Evolutionary conservation across 2,888 invertebrate species (phyloP), one percentile per base, ranked within the genome.

Genomic region (Stenchaetothrips biformis): DNA sequence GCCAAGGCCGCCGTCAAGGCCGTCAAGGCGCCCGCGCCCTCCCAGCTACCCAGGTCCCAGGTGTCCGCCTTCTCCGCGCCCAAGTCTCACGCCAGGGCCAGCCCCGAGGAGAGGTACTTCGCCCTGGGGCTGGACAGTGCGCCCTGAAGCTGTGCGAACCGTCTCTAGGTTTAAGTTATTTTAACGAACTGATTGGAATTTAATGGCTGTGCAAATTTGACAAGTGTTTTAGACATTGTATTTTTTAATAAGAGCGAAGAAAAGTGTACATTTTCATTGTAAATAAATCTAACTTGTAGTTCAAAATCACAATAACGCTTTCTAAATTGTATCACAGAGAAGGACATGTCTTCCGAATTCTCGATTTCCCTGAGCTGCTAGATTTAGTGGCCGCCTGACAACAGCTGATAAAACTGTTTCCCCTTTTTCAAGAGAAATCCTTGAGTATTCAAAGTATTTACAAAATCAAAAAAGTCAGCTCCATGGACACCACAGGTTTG

Each of bases 341-440:
- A 53, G 0, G 37, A 37, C 1, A 37, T 37, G 4, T 37, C 37
- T 74, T 25, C 8, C 11, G 7, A 25, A 74, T 8, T 25, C 7
- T 16, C 1, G 53, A 13, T 53, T 11, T 53, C 13, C 18, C 11
- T 25, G 67, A 25, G 25, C 21, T 59, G 13, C 13, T 21, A 37
- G n/a, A 78, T 37, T 37, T 37, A 77, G 21, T 77, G 82, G 48
- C 81, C 83, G 78, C 83, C 87, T 80, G 88, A 87, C 82, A 89
- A 87, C 81, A 92, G 88, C 87, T 94, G 92, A 85, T 94, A 95
- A 79, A 91, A 88, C 85, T 92, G 91, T 21, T 91, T 90, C 0
- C 92, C 94, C 87, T 94, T 95, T 85, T 95, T 92, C 82, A 98
- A 88, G 82, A 98, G 88, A 87, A 92, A 94, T 13, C 97, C 96